These are phyloP conservation scores for Acheta domesticus DNA, from an alignment of 2,888 invertebrate species.

Conservation along the genomic window DNA sequence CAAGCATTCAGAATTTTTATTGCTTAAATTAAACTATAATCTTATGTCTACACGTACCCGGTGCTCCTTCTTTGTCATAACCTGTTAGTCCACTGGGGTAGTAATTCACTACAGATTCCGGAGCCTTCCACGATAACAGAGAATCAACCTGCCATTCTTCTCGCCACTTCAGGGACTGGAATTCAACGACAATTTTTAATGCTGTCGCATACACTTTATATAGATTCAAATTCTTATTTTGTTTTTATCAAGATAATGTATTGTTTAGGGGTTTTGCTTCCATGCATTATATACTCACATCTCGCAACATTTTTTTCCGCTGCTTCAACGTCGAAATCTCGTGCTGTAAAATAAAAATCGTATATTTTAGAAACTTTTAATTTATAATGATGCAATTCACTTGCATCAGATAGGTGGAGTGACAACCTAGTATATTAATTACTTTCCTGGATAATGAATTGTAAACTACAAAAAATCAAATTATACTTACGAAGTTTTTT, in stretches of 20 bases:
- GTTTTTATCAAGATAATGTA: too few relatives aligned
- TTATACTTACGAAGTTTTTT: too few relatives aligned
- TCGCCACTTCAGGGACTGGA: constrained; percentile 69
- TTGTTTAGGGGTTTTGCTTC: too few relatives aligned
- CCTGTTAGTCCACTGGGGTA: constrained; percentile 77
- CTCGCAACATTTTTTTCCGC: constrained; percentile 89
- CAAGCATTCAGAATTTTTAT: too few relatives aligned
- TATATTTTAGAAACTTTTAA: not conserved
- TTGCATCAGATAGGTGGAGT: not conserved
- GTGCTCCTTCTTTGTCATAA: constrained; percentile 78
- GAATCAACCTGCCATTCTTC: constrained; percentile 73
- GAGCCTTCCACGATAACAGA: constrained; percentile 65
- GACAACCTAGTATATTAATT: too few relatives aligned
- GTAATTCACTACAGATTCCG: constrained; percentile 66
- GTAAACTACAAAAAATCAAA: not conserved
- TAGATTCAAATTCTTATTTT: not conserved
- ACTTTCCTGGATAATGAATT: too few relatives aligned
- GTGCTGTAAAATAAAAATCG: constrained; percentile 58
- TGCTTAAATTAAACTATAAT: too few relatives aligned
- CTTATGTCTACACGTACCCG: constrained; percentile 51
- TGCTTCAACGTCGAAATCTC: constrained; percentile 81
- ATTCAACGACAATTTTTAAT: constrained; percentile 34
- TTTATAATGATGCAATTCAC: not conserved
- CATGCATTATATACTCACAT: constrained; percentile 58
- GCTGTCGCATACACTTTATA: not conserved